Conservation (phyloP, 2,888 invertebrate species). For the Phyto melanocephala region DNA sequence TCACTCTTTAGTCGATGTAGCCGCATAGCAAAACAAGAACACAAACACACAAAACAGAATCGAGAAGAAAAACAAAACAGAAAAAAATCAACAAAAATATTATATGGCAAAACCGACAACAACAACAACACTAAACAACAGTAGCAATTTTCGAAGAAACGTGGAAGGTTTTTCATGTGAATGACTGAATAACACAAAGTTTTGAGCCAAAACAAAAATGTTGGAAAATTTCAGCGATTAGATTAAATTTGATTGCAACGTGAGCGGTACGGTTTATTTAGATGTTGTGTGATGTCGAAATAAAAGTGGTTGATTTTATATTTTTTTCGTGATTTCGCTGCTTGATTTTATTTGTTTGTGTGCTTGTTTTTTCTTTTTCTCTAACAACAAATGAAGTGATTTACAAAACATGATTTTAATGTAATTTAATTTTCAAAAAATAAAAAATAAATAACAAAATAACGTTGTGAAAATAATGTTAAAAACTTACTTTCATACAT, state of each 20-base stretch:
- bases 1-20: slow-evolving; percentile 37
- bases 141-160: slow-evolving; percentile 41
- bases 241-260: slow-evolving; percentile 72
- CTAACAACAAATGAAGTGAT: slow-evolving; percentile 10
- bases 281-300: slow-evolving; percentile 31
- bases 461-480: slow-evolving; percentile 29
- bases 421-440: neutral
- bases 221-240: slow-evolving; percentile 77
- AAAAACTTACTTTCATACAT: too few relatives aligned
- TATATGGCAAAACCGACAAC: slow-evolving; percentile 31
- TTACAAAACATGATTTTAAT: slow-evolving; percentile 28
- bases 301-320: slow-evolving; percentile 33
- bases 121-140: slow-evolving; percentile 27
- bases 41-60: slow-evolving; percentile 70
- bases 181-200: slow-evolving; percentile 63
- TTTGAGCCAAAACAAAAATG: slow-evolving; percentile 76
- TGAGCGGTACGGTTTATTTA: slow-evolving; percentile 67
- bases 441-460: slow-evolving; percentile 28
- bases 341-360: neutral
- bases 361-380: neutral
- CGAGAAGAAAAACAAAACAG: slow-evolving; percentile 36
- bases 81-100: slow-evolving; percentile 42
- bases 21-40: slow-evolving; percentile 63
- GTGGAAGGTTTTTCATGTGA: slow-evolving; percentile 62
- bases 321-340: slow-evolving; percentile 48